Evolutionary conservation across 1,140 invertebrate genomes (phyloP).

Genomic region (Nasonia longicornis): DNA sequence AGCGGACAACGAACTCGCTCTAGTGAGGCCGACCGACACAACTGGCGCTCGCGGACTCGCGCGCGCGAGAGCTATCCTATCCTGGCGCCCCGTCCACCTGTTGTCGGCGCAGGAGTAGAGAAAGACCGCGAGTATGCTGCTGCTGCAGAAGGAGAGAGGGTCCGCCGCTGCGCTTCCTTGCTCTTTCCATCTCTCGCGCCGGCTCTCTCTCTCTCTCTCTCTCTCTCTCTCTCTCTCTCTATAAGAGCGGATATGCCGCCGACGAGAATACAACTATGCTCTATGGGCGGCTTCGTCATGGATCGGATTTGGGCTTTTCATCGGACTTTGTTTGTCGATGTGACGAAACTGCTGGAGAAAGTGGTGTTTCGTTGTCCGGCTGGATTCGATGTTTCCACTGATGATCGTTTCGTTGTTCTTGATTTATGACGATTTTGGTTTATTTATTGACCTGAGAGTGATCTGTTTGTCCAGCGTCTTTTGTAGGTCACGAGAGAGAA

Average conservation of each 20-base stretch:
- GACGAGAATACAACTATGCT: neutral
- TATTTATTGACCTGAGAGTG: too few relatives aligned
- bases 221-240: neutral
- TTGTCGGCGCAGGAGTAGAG: constrained; percentile 9
- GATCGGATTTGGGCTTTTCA: neutral
- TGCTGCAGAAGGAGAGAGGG: neutral
- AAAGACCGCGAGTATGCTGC: neutral
- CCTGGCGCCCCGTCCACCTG: constrained; percentile 32
- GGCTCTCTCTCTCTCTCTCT: too few relatives aligned
- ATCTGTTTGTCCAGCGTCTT: too few relatives aligned
- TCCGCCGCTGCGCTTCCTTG: neutral
- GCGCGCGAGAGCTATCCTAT: constrained; percentile 25
- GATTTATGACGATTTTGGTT: too few relatives aligned
- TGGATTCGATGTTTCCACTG: too few relatives aligned
- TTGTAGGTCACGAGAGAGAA: too few relatives aligned
- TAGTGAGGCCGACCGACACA: neutral
- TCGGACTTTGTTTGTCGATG: neutral
- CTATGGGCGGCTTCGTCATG: too few relatives aligned
- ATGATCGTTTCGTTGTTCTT: too few relatives aligned
- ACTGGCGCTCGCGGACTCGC: constrained; percentile 17
- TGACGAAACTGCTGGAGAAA: neutral
- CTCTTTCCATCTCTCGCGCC: neutral
- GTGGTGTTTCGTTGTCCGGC: too few relatives aligned
- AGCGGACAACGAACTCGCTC: constrained; percentile 1
- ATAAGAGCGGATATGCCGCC: neutral